Base-by-base conservation (phyloP, 2,113 vertebrate species). In the Pagrus major region DNA sequence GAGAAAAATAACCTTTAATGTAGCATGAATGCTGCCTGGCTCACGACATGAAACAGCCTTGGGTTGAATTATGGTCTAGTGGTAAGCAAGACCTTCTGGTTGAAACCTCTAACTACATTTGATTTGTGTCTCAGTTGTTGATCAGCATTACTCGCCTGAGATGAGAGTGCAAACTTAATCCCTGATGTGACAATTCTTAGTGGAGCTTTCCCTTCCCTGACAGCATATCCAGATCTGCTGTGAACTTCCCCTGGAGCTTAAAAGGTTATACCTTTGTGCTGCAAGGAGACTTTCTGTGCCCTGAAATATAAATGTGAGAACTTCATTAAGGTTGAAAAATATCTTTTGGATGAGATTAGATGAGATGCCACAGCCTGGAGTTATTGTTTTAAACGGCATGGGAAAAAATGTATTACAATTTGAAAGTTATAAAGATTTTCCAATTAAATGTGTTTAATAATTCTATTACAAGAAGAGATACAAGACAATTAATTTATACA, bases 191-290 rank as follows among this genome's bases (percentile, higher is more conserved):
- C 21, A 54, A 33, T 35, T 67, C 4, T 29, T 27, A 11, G 0
- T 52, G 0, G 18, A 51, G 42, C 42, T 42, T 67, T 56, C 63
- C 27, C 23, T 65, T 59, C 23, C 1, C 8, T 16, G 68, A 71
- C 49, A 64, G 51, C 23, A 12, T 31, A 31, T 51, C 35, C 47
- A 49, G 61, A 74, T 68, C 37, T 66, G 39, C 10, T 14, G 15
- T 27, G 16, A 70, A 51, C 49, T 72, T 75, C 29, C 66, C 8
- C 16, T 61, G 21, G 35, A 67, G 21, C 29, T 68, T 20, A 52
- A 80, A 35, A 71, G 78, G 83, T 90, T 82, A 73, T 78, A 31
- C 49, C 49, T 78, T 71, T 78, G 39, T 64, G 69, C 31, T 46
- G 25, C 46, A 56, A 10, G 6, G 65, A 67, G 46, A 27, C 44